phyloP scores from a whole-genome alignment of 2,888 invertebrate genomes.

The Chaitophorus viminalis region DNA sequence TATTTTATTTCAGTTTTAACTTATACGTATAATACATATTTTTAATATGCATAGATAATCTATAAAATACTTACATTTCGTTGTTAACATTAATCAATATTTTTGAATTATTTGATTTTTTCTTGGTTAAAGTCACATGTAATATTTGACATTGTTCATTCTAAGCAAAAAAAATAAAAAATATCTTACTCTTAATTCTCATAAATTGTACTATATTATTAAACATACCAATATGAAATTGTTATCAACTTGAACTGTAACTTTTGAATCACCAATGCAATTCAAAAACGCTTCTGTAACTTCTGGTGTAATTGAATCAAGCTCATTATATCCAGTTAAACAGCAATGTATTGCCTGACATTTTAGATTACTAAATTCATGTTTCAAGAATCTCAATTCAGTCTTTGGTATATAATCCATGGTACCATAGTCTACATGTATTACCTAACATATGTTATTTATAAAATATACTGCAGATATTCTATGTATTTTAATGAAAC shows the following conservation, averaged over 20 bases:
- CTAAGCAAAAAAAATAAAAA: slow-evolving; percentile 27
- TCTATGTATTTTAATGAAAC: background rate
- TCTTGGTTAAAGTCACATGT: slow-evolving; percentile 33
- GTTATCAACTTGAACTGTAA: slow-evolving; percentile 15
- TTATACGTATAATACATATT: too few species aligned
- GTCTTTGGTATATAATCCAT: slow-evolving; percentile 24
- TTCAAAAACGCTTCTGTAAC: slow-evolving; percentile 24
- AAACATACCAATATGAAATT: slow-evolving; percentile 35
- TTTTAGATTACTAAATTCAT: slow-evolving; percentile 8
- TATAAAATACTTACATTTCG: slow-evolving; percentile 37
- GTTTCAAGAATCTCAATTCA: slow-evolving; percentile 11
- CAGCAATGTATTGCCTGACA: slow-evolving; percentile 53
- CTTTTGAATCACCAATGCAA: background rate
- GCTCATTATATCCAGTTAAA: slow-evolving; percentile 39
- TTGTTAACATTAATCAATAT: slow-evolving; percentile 9
- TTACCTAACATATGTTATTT: slow-evolving; percentile 24
- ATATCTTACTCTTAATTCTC: background rate
- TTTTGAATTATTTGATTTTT: background rate
- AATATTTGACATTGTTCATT: background rate
- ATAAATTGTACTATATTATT: background rate
- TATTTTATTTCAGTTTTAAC: too few species aligned
- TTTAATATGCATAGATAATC: too few species aligned
- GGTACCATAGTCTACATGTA: slow-evolving; percentile 40
- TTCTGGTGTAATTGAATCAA: background rate
- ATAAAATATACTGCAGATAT: background rate